phyloP scores from a whole-genome alignment of 1,140 invertebrate species.

The Papilio polytes region DNA sequence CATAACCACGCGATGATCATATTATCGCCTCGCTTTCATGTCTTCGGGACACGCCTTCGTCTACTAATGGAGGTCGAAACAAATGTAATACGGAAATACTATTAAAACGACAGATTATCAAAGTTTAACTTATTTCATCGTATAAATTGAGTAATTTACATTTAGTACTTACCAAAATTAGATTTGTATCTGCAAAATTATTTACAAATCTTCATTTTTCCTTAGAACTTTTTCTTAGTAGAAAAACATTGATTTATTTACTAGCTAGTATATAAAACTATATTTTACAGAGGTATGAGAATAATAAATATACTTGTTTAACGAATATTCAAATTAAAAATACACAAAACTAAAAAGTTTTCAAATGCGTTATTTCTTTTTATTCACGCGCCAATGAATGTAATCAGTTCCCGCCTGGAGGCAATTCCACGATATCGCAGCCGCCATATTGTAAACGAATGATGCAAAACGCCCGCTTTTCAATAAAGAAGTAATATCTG shows the following conservation, averaged over 20 bases:
- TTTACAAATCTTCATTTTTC: too few relatives aligned
- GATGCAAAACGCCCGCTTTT: conserved; percentile 3
- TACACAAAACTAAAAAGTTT: not conserved
- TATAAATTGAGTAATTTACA: not conserved
- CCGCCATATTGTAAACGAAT: conserved; percentile 19
- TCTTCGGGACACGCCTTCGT: not conserved
- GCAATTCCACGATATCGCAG: not conserved
- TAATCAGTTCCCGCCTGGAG: conserved; percentile 15
- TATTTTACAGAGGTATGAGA: too few relatives aligned
- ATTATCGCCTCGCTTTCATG: conserved; percentile 21
- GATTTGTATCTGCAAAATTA: not conserved
- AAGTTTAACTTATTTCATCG: not conserved
- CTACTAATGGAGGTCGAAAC: conserved; percentile 14
- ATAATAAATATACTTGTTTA: too few relatives aligned
- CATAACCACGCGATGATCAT: conserved; percentile 12
- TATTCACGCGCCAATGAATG: conserved; percentile 15
- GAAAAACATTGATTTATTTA: too few relatives aligned
- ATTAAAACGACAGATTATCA: not conserved
- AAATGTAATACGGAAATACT: conserved; percentile 6
- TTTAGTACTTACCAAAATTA: not conserved
- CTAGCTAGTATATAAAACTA: too few relatives aligned
- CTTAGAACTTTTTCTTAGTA: too few relatives aligned
- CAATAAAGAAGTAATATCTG: conserved; percentile 13
- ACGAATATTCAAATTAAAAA: not conserved
- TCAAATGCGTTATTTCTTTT: conserved; percentile 2